A percentile compares a stretch with the other conserved stretches of the same genome.
Evolutionary conservation across 2,888 invertebrate genomes (phyloP).

Genomic region (Folsomia candida): DNA sequence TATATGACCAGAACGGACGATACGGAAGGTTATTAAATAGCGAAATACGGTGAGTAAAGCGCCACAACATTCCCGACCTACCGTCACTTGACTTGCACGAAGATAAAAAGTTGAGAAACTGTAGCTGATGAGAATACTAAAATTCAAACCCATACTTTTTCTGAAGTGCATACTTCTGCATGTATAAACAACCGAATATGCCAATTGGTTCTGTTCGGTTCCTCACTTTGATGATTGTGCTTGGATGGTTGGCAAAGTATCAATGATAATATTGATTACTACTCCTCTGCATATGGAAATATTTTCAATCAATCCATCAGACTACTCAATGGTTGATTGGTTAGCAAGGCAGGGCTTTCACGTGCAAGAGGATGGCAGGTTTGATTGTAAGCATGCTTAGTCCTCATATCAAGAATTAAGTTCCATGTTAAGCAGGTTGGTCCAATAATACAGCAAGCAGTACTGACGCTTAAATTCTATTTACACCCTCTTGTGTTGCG

Average conservation of each 20-base stretch:
- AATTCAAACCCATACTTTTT: neutral
- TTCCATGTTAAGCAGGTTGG: too few relatives aligned
- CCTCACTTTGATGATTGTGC: neutral
- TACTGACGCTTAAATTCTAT: too few relatives aligned
- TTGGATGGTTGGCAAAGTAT: neutral
- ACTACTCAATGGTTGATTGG: neutral
- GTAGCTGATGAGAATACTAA: constrained; percentile 2
- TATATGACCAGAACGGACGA: too few relatives aligned
- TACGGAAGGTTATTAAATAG: too few relatives aligned
- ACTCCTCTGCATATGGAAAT: neutral
- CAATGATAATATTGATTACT: neutral
- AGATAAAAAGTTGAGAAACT: neutral
- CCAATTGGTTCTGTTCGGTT: neutral
- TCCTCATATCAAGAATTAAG: neutral
- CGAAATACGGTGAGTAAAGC: too few relatives aligned
- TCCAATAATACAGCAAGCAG: too few relatives aligned
- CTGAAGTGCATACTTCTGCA: neutral
- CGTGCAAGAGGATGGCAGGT: neutral
- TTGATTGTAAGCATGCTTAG: neutral
- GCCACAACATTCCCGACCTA: neutral
- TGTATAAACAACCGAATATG: neutral
- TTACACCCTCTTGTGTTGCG: too few relatives aligned
- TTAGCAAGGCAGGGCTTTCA: too few relatives aligned
- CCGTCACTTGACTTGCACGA: neutral
- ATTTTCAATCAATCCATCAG: neutral